Evolutionary conservation across 2,113 vertebrate genomes (phyloP), one percentile per base, ranked within the genome.

Genomic region (Hemiscyllium ocellatum): DNA sequence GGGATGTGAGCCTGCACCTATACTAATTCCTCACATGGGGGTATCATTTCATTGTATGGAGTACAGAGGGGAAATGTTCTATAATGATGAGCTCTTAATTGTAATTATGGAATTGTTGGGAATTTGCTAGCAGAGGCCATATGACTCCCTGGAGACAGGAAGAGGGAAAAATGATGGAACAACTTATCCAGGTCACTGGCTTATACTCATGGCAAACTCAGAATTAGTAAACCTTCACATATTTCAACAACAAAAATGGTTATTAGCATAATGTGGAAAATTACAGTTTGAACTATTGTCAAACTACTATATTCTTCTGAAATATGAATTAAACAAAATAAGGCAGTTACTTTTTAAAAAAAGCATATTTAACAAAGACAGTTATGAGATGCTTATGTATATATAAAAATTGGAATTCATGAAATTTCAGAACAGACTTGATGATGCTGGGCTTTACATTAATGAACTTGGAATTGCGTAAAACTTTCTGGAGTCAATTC

Each of bases 221-320:
- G 89, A 91, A 68, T 93, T 42, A 66, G 89, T 93, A 65, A 68
- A 93, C 68, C 61, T 65, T 93, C 61, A 68, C 37, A n/a, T 65
- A 93, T 33, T 93, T 93, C 4, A 93, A 93, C 65, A 65, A 47
- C n/a, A 42, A n/a, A 37, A 20, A 19, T 91, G 33, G n/a, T 13
- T 66, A 19, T 68, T n/a, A 37, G 5, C 33, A 65, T 65, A 37
- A 33, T 8, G n/a, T 66, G 5, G 65, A 93, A 93, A 93, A 61
- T 29, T 91, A 33, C 15, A 61, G 29, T 22, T 61, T 93, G 89
- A 8, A 66, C 33, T 33, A 42, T 17, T 65, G 33, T 93, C 89
- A 68, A 37, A 37, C 33, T n/a, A 37, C 33, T 66, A 20, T 7
- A 93, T 93, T 61, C 66, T 66, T 93, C 89, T 66, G 61, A 66